Conservation (phyloP, 2,888 invertebrate species). For the Torymus auratus region DNA sequence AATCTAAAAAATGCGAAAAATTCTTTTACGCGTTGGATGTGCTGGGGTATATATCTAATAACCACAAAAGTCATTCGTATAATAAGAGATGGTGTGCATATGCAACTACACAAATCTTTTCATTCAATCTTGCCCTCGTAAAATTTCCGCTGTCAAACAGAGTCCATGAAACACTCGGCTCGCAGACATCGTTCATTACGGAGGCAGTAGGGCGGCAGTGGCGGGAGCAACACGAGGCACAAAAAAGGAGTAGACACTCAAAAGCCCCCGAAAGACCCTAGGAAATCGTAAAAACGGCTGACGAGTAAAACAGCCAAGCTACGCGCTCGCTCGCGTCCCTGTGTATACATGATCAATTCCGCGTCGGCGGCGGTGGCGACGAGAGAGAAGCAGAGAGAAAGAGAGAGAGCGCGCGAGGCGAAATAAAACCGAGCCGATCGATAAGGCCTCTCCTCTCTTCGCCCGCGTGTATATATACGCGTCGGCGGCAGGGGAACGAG, state of each 20-base stretch:
- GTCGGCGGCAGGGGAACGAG: neutral
- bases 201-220: neutral
- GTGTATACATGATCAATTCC: slow-evolving; percentile 37
- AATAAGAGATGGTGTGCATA: slow-evolving; percentile 12
- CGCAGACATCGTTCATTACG: slow-evolving; percentile 45
- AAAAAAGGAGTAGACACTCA: neutral
- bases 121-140: slow-evolving; percentile 48
- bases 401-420: neutral
- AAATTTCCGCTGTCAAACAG: slow-evolving; percentile 43
- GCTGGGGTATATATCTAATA: slow-evolving; percentile 28
- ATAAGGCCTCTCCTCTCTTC: slow-evolving; percentile 21
- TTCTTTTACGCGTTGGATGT: too few species aligned
- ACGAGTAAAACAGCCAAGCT: neutral
- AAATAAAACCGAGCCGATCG: slow-evolving; percentile 53
- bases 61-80: slow-evolving; percentile 20
- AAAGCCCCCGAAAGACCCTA: slow-evolving; percentile 1
- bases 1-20: neutral
- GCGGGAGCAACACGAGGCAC: neutral
- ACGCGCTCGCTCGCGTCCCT: neutral
- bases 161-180: slow-evolving; percentile 41
- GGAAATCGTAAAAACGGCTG: slow-evolving; percentile 48
- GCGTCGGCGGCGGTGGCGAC: slow-evolving; percentile 14
- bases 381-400: neutral
- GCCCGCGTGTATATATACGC: neutral
- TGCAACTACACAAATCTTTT: slow-evolving; percentile 24